Evolutionary conservation across 2,113 vertebrate genomes (phyloP), one percentile per base, ranked within the genome.

Genomic region (Triplophysa rosa): DNA sequence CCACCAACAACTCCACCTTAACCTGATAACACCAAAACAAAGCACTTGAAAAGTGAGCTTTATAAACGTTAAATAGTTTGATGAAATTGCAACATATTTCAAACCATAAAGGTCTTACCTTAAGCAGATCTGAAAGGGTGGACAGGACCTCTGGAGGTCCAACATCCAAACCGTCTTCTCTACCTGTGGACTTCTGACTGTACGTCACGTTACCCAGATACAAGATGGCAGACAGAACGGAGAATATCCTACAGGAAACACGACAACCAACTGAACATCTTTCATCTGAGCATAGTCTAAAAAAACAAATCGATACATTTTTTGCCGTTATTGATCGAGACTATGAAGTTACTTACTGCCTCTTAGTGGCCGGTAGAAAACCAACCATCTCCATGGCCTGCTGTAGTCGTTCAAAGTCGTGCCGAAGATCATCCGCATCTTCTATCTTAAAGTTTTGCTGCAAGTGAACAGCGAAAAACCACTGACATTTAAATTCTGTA

Each of bases 361-460:
- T 98, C 88, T 94, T 98, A 56, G 98, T 99, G 73, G 96, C 93
- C 0, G 96, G 91, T 72, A 98, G 96, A 87, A 99, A 99, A 84
- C 98, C 98, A 83, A 99, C 98, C 98, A 99, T 99, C 91, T 99
- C 97, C 98, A 99, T 99, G 47, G 98, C 98, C 91, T 98, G 98
- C 88, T 99, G 97, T 52, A 99, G 90, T 12, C 98, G 91, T 83
- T 98, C 95, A 0, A 99, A 99, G 69, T 99, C 98, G 33, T 99
- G 98, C 26, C 90, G 92, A 37, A 98, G 92, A 87, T 99, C 98
- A 80, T 98, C 98, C 29, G 94, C 96, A 66, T 99, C 98, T 90
- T 98, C 97, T 1, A 99, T 96, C 89, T 95, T 96, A 92, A 99
- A 99, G 93, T 98, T 96, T 93, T 96, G 92, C 97, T 99, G 79